phyloP scores from a whole-genome alignment of 2,888 invertebrate species.

The Noctuana brunneofusca region DNA sequence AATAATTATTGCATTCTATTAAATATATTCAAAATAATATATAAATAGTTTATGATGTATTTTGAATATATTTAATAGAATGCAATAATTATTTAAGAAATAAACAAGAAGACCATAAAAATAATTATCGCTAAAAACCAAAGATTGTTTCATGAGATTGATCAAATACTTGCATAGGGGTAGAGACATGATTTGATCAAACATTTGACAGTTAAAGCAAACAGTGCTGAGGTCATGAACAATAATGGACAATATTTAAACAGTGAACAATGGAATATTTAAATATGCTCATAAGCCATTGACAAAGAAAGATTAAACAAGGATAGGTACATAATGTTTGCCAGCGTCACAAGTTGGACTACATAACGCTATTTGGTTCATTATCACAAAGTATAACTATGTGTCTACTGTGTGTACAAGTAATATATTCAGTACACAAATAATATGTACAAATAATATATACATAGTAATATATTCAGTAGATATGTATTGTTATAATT shows the following conservation, averaged over 20 bases:
- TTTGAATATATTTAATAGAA: too few relatives aligned
- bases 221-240: slow-evolving; percentile 42
- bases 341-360: background rate
- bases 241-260: slow-evolving; percentile 42
- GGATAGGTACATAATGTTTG: slow-evolving; percentile 4
- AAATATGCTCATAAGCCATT: slow-evolving; percentile 15
- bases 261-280: slow-evolving; percentile 47
- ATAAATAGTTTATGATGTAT: too few relatives aligned
- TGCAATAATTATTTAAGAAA: too few relatives aligned
- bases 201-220: slow-evolving; percentile 37
- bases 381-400: background rate
- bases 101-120: background rate
- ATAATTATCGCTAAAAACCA: background rate
- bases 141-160: slow-evolving; percentile 14
- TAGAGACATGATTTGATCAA: slow-evolving; percentile 38
- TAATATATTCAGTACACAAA: too few relatives aligned
- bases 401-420: too few relatives aligned
- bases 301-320: slow-evolving; percentile 33
- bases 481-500: too few relatives aligned
- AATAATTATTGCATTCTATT: too few relatives aligned
- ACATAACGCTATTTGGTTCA: background rate
- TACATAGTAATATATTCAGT: too few relatives aligned
- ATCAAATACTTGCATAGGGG: slow-evolving; percentile 33
- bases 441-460: too few relatives aligned
- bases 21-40: too few relatives aligned